Evolutionary conservation across 2,797 vertebrate genomes (phyloP), one percentile per base, ranked within the genome.

Genomic region (Periophthalmus magnuspinnatus): DNA sequence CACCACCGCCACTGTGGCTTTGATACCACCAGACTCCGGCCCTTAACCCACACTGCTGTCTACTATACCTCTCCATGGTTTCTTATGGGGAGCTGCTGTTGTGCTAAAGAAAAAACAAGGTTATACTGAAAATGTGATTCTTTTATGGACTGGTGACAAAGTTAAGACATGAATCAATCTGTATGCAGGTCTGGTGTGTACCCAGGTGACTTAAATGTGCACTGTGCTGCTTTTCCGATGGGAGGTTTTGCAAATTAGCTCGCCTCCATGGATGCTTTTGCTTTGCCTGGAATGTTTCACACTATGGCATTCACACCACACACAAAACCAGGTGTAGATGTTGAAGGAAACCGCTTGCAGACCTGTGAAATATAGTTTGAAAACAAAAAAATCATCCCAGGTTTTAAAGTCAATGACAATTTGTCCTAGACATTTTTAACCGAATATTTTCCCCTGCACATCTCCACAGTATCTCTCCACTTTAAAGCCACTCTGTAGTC

Each of bases 1-100:
- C 87, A 90, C 88, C 84, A 86, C 87, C 78, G 85, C 84, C 78
- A 80, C 84, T 84, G 85, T 91, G 86, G 87, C 87, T 92, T 92
- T 92, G 89, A 91, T 92, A 90, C 86, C 77, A 78, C 90, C 88
- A 87, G 79, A 89, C 88, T 90, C 86, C 76, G 63, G 67, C 74
- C 82, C 87, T 87, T 86, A 89, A 90, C 89, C 88, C 85, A 80
- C 83, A 73, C 73, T 69, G 71, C 36, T 11, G 84, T 76, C 71
- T 81, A 67, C 74, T 67, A 72, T 57, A 59, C 47, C 71, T 66
- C 28, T 70, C 10, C 34, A 8, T 10, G 32, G 17, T n/a, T 34
- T 60, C 10, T n/a, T 36, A 21, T 55, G 52, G 22, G 21, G n/a
- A 22, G 52, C 52, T 22, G 14, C 41, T 45, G 52, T 13, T 22